phyloP scores from a whole-genome alignment of 1,140 invertebrate species.

The Cydia pomonella region DNA sequence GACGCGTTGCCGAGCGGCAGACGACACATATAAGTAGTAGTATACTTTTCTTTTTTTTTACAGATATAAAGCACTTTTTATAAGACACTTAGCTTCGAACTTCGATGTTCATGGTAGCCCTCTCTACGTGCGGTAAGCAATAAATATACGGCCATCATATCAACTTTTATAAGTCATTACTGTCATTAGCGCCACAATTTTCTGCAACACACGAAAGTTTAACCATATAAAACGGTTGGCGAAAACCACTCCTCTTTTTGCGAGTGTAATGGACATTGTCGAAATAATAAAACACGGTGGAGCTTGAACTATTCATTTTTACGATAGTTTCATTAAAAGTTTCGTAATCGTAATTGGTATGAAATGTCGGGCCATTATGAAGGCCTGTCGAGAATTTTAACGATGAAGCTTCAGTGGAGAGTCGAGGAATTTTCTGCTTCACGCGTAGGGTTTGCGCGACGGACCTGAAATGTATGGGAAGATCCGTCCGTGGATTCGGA shows the following conservation, averaged over 20 bases:
- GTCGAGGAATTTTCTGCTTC: no score
- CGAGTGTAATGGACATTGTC: neutral
- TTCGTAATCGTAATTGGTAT: slow-evolving; percentile 24
- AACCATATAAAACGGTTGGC: slow-evolving; percentile 16
- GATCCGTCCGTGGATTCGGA: no score
- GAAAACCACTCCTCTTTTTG: neutral
- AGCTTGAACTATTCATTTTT: slow-evolving; percentile 18
- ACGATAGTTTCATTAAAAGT: slow-evolving; percentile 32
- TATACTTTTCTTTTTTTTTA: no score
- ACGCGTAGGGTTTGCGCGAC: no score
- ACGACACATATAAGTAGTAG: no score
- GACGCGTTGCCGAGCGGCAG: no score
- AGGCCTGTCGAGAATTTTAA: neutral
- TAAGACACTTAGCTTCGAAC: no score
- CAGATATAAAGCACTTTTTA: no score
- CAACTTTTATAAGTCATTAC: neutral
- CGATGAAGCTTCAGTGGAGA: neutral
- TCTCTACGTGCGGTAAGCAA: neutral
- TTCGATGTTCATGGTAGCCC: no score
- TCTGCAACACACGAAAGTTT: neutral
- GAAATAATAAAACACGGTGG: neutral
- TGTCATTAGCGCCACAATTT: neutral
- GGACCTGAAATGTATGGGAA: no score
- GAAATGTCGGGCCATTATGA: slow-evolving; percentile 9
- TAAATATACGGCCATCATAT: neutral